phyloP scores from a whole-genome alignment of 1,140 invertebrate genomes.

The Calliopsis andreniformis region DNA sequence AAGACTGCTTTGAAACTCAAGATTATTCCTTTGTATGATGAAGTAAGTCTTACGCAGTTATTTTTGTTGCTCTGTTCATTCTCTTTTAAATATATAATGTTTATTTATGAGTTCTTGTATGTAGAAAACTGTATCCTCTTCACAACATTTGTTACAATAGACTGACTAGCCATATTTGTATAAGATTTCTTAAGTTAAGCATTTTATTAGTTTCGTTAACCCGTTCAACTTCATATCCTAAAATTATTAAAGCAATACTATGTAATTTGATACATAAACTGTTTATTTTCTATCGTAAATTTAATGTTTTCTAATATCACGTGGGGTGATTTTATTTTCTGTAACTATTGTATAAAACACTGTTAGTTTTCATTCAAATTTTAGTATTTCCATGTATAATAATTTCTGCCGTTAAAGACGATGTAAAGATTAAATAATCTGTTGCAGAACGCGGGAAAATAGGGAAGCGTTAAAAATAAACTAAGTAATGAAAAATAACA shows the following conservation, averaged over 20 bases:
- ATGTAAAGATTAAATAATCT: slow-evolving; percentile 4
- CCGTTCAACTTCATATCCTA: no score
- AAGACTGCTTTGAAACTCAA: slow-evolving; percentile 31
- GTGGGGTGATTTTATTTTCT: not conserved
- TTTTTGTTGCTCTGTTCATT: slow-evolving; percentile 26
- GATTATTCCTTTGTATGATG: slow-evolving; percentile 38
- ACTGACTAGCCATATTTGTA: not conserved
- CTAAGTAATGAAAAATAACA: not conserved
- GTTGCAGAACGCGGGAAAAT: slow-evolving; percentile 48
- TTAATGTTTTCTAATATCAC: not conserved
- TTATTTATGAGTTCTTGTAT: not conserved
- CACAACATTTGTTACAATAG: not conserved
- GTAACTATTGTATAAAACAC: no score
- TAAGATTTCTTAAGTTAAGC: not conserved
- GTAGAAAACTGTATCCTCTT: no score
- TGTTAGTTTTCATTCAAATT: not conserved
- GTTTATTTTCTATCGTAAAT: not conserved
- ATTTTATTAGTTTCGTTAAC: not conserved
- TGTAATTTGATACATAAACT: not conserved
- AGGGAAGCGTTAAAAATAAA: slow-evolving; percentile 12
- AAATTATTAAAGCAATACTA: not conserved
- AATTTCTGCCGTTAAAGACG: not conserved
- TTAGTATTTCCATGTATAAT: not conserved
- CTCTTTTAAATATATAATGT: not conserved
- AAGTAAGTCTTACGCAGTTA: slow-evolving; percentile 54